Base-by-base conservation (phyloP, 2,113 vertebrate genomes). In the Rhegmatorhina hoffmannsi region DNA sequence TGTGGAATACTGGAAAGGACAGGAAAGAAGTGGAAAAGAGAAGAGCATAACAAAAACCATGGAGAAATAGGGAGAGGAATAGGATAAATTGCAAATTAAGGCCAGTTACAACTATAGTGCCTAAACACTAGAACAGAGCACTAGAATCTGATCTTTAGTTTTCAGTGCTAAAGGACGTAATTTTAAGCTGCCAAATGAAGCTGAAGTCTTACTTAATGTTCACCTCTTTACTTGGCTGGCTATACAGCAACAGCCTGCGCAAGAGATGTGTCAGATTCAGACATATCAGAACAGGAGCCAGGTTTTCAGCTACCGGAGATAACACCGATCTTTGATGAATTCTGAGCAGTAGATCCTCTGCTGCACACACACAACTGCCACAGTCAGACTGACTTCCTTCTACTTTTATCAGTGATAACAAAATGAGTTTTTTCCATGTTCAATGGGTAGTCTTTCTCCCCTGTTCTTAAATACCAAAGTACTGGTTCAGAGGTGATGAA, bases 211-310 rank as follows among this genome's bases (percentile, higher is more conserved):
- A 43, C 64, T 76, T 93, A 66, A 75, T 36, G n/a, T 78, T 89
- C 56, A 87, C 74, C 36, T 49, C 80, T 81, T 59, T 63, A 67
- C 47, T 89, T 95, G 91, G 44, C 69, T 84, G 52, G 9, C 18
- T 67, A 38, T 72, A 70, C 31, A 80, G 72, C 50, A 93, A 90
- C 36, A 92, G 88, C 52, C 90, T 55, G 73, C 55, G 55, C 43
- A 88, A 56, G 64, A 91, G 44, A 86, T 68, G 76, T 47, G 68
- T 95, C 55, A 81, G 89, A 92, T 86, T 75, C 76, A 83, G 88
- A 73, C 43, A 88, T 63, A 92, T 28, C 58, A 78, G 56, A 91
- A 84, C 14, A 87, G 63, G 4, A 84, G 56, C n/a, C 58, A 69
- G 74, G 26, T 80, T 96, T 92, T 66, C 72, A 88, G 72, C 60